Evolutionary conservation across 2,888 invertebrate genomes (phyloP), one percentile per base, ranked within the genome.

Genomic region (Sialis lutaria): DNA sequence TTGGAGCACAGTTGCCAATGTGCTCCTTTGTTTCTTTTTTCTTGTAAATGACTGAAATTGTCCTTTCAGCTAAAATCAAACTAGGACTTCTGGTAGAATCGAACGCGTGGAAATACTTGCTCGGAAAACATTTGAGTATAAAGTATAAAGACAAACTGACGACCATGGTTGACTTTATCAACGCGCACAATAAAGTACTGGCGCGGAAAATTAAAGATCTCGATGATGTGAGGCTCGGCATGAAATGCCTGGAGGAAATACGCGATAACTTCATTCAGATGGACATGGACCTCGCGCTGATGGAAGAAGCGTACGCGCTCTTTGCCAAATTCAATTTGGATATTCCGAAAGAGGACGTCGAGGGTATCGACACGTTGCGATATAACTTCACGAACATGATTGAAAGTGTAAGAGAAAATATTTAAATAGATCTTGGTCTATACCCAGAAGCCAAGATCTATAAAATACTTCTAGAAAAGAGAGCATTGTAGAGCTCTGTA

Each of bases 221-320:
- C 51, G 83, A 84, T 54, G 83, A 84, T 56, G 84, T 84, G 45
- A 57, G 65, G 56, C 62, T 82, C 31, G 85, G 85, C 2, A 90
- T 91, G 88, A 65, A 74, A 55, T 85, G 86, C 51, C 68, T 89
- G 44, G 77, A 77, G 55, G 69, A 74, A 52, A 80, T 91, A 51
- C 69, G 88, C 43, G 78, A 86, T 48, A 78, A 82, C 56, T 83
- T 82, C 57, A 85, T 88, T 55, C 73, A 77, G 52, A 79, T 88
- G 75, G 89, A 90, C 53, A 75, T 81, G 72, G 76, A 77, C 52
- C 60, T 88, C 35, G 76, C 73, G 53, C 66, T 81, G 5, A 85
- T 90, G 57, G 85, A 86, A 65, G 85, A 88, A 59, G 81, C 83
- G 0, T 90, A 88, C 59, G 70, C 69, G 0, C 71, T 82, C n/a